Evolutionary conservation across 2,888 invertebrate species (phyloP), one percentile per base, ranked within the genome.

Genomic region (Drosophila planitibia): DNA sequence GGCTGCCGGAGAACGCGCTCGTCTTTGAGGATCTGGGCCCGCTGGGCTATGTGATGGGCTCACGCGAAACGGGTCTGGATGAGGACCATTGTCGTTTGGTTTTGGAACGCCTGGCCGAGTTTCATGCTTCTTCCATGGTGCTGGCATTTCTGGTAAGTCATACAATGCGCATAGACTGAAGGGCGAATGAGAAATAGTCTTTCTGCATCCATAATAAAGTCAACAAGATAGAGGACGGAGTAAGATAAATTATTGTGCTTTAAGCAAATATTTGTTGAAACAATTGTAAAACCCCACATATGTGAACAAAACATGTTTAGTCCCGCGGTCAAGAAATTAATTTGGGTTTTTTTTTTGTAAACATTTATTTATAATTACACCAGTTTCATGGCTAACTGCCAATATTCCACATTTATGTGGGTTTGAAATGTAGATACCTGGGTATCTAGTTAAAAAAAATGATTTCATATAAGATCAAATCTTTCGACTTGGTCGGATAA

Each of bases 71-170:
- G 35, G 95, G 95, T 19, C 91, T 95, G n/a, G 94, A 95, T 91
- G 91, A 94, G 73, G 79, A 90, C 0, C 95, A 95, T 81, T 92
- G 93, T 60, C 87, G 93, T n/a, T 57, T 94, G 52, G 94, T 94
- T 3, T 88, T 95, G 61, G 93, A 93, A 67, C 94, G 94, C 75
- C 87, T 95, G 72, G 95, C 94, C 3, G 93, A 93, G 75, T 94
- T 94, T 78, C 95, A 95, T 84, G 95, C 94, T 1, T 91, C 93
- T 10, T 95, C 95, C 0, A 93, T 95, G 61, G 94, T 94, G 44
- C 81, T 94, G 55, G 93, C 92, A 32, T 93, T 94, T 82, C 93
- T 94, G 92, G 95, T 95, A 91, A 84, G 72, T 65, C 19, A n/a
- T 22, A 55, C n/a, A 25, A 19, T 3, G 37, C 19, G 16, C 16